Evolutionary conservation across 2,113 vertebrate species (phyloP), one percentile per base, ranked within the genome.

Genomic region (Cichladusa arquata): DNA sequence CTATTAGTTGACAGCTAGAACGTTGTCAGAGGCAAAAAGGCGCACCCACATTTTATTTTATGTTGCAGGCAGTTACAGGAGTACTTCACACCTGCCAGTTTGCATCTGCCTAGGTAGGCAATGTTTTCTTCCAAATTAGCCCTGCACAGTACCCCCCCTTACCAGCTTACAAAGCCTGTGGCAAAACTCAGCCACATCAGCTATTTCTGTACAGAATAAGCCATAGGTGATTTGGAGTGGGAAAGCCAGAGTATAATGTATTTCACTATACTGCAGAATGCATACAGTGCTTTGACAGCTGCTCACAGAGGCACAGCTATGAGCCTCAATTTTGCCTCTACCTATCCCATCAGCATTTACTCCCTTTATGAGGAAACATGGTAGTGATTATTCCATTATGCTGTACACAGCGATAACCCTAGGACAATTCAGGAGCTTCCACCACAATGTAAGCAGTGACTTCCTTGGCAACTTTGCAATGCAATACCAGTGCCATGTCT

Each of bases 41-140:
- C 17, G 4, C 47, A 77, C 60, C 72, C 64, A 40, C 33, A 2
- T 86, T 95, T 92, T 86, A 86, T 66, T 94, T 88, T 38, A 44
- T 11, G 4, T 77, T 56, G 20, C 81, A 73, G 71, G 92, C 88
- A 83, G 58, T 81, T 86, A 79, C 64, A 88, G 76, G 54, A 93
- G 86, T 93, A 94, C 47, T 96, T 96, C 83, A 81, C 95, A 95
- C 91, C 95, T 96, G 96, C 91, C 96, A 95, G 67, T 83, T 94
- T 88, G 72, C 91, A 95, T 95, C 94, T 93, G 51, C 60, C 47
- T 33, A 71, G 65, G 67, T 60, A 56, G 13, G 78, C 45, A 50
- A 10, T n/a, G 51, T 47, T 92, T 72, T 51, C 82, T 58, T 90
- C 91, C 2, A 11, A 40, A 83, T 78, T 31, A 95, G 86, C 60